Base-by-base conservation (phyloP, 2,113 vertebrate genomes). In the Larimichthys crocea region DNA sequence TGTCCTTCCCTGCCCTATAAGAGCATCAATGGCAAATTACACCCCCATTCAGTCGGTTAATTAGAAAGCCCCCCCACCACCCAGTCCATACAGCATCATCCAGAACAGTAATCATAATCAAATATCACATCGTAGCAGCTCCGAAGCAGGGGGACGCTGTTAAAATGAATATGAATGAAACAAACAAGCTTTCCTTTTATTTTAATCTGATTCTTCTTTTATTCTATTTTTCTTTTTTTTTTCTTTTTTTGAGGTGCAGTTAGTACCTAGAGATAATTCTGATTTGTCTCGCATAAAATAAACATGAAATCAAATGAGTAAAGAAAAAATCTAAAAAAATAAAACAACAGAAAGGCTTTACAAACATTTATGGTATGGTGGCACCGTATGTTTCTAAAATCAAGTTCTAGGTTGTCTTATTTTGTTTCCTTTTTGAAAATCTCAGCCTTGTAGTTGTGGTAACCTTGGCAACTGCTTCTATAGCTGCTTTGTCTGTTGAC, bases 401-500 rank as follows among this genome's bases (percentile, higher is more conserved):
- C 74, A 86, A 78, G 42, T 67, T 90, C 60, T 94, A 90, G 91
- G 76, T 80, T 89, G 66, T 89, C 56, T 88, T 85, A 55, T 88
- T 76, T 73, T 81, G 70, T 74, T 69, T 82, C 56, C 50, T 17
- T 84, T 83, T 85, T 82, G 68, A 80, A 84, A 90, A 86, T 93
- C 72, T 92, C 91, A 89, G 90, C 92, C 87, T 91, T 90, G 92
- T 93, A 90, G 94, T 93, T 93, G 93, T 93, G 92, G 91, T 94
- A 93, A 94, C 91, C 88, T 85, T 92, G 91, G 93, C 93, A 93
- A 95, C 89, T 90, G 91, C 93, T 92, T 90, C 83, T 81, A 86
- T 90, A 91, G 91, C 93, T 93, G 93, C 92, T 93, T 92, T 91
- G 90, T 94, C 88, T 93, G 91, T 94, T 92, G 86, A 92, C 87